A percentile compares a stretch with the other conserved stretches of the same genome.
phyloP scores from a whole-genome alignment of 1,140 invertebrate genomes.

The Drosophila pseudoananassae region DNA sequence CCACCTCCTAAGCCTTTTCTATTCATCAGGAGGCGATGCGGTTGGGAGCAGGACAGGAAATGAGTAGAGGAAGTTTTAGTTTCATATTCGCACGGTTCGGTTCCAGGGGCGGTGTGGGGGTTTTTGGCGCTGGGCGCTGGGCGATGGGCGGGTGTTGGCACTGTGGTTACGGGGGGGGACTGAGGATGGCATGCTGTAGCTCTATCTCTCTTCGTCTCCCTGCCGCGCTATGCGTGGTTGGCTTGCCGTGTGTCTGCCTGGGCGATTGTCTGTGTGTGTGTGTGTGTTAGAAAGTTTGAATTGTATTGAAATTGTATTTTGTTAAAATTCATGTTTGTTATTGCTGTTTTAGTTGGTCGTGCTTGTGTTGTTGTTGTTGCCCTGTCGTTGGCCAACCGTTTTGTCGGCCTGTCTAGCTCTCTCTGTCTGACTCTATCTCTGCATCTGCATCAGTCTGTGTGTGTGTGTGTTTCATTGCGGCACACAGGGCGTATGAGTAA shows the following conservation, averaged over 20 bases:
- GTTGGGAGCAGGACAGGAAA: slow-evolving; percentile 61
- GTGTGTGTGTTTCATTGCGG: slow-evolving; percentile 32
- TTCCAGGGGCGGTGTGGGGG: slow-evolving; percentile 5
- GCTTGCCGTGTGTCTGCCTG: background rate
- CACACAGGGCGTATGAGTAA: slow-evolving; percentile 60
- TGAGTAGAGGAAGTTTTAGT: slow-evolving; percentile 83
- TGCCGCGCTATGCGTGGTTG: slow-evolving; percentile 2
- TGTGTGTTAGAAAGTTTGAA: slow-evolving; percentile 81
- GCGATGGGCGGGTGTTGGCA: slow-evolving; percentile 51
- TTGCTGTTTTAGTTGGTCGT: slow-evolving; percentile 59
- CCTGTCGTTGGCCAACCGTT: slow-evolving; percentile 77
- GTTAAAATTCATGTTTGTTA: slow-evolving; percentile 83
- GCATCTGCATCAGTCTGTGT: slow-evolving; percentile 5
- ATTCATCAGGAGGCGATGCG: slow-evolving; percentile 54
- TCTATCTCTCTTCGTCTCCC: slow-evolving; percentile 21
- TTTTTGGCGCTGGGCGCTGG: slow-evolving; percentile 47
- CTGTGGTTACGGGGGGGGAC: slow-evolving; percentile 51
- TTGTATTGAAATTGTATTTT: slow-evolving; percentile 84
- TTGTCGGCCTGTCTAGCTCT: slow-evolving; percentile 61
- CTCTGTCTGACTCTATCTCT: slow-evolving; percentile 19
- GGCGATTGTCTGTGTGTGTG: slow-evolving; percentile 22
- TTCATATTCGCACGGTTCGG: slow-evolving; percentile 64
- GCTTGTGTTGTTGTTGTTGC: slow-evolving; percentile 62
- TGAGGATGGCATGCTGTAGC: slow-evolving; percentile 24
- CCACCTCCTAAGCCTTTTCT: background rate